Evolutionary conservation across 2,113 vertebrate genomes (phyloP).

Genomic region (Clarias macrocephalus): DNA sequence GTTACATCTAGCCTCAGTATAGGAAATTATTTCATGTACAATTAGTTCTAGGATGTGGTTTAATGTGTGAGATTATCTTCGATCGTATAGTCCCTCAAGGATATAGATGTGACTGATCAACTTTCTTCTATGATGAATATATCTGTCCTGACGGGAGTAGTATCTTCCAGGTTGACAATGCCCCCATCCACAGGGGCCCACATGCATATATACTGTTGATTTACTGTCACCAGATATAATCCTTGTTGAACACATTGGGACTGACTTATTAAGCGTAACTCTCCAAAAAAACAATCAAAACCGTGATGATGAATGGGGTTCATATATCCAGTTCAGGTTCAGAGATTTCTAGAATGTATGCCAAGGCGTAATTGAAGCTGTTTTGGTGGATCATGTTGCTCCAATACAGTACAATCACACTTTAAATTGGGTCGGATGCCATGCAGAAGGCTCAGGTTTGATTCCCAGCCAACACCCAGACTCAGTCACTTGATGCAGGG

Average conservation of each 20-base stretch:
- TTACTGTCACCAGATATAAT: background rate
- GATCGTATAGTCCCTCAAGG: slow-evolving; percentile 49
- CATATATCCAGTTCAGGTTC: background rate
- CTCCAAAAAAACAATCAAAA: background rate
- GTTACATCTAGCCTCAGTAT: slow-evolving; percentile 54
- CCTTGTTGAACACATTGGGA: background rate
- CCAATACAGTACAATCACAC: background rate
- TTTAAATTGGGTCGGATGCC: background rate
- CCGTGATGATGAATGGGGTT: background rate
- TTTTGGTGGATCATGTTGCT: background rate
- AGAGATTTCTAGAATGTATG: background rate
- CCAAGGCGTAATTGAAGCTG: background rate
- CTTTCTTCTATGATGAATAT: background rate
- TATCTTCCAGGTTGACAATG: background rate
- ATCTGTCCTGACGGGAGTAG: background rate
- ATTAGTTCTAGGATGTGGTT: slow-evolving; percentile 64
- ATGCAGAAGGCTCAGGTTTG: too few species aligned
- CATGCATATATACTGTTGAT: background rate
- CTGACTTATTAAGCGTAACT: background rate
- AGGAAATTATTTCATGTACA: slow-evolving; percentile 64
- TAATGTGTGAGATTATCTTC: slow-evolving; percentile 70
- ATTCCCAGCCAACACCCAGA: too few species aligned
- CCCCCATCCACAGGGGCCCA: too few species aligned
- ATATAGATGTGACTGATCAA: background rate
- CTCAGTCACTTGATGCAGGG: too few species aligned